Evolutionary conservation across 2,888 invertebrate genomes (phyloP), one percentile per base, ranked within the genome.

Genomic region (Eubasilissa splendida): DNA sequence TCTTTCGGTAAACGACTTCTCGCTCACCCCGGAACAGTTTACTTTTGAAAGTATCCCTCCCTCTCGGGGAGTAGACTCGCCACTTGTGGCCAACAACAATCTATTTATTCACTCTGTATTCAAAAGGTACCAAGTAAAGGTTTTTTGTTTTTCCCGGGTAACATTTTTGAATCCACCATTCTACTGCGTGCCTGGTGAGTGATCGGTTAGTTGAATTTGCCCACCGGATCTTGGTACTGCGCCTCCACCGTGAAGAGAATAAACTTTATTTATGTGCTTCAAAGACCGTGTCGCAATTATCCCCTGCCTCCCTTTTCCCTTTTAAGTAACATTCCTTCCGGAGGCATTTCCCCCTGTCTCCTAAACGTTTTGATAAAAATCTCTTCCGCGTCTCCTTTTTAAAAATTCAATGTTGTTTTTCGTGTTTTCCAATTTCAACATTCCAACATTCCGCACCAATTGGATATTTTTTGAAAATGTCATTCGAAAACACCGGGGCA

Each of bases 281-380:
- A 83, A 83, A 83, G 83, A 73, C 70, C 76, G 73, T 79, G 79
- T 81, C 83, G 83, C 79, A 83, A 83, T 81, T 81, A 83, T 70
- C 74, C 52, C 50, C 31, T 52, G 68, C 50, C 78, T 63, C 77
- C 68, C 70, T 52, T 33, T 77, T 65, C 66, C 66, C 80, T 79
- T 73, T 76, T 75, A 79, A 76, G 70, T 75, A 76, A 73, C 75
- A 80, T 82, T 80, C 82, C 80, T 76, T 66, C 77, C 58, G 82
- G 59, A 42, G 74, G 66, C 58, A 11, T 31, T 11, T 50, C 77
- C 73, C 71, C 22, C 11, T 33, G 52, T 31, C 59, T 66, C 42
- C 63, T 80, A 79, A 82, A 77, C 80, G 82, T 82, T 82, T 82
- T 77, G 73, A 77, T 80, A 80, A 81, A 80, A 80, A 80, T 82